A percentile compares a stretch with the other conserved stretches of the same genome.
Evolutionary conservation across 2,113 vertebrate genomes (phyloP).

Genomic region (Micromys minutus): DNA sequence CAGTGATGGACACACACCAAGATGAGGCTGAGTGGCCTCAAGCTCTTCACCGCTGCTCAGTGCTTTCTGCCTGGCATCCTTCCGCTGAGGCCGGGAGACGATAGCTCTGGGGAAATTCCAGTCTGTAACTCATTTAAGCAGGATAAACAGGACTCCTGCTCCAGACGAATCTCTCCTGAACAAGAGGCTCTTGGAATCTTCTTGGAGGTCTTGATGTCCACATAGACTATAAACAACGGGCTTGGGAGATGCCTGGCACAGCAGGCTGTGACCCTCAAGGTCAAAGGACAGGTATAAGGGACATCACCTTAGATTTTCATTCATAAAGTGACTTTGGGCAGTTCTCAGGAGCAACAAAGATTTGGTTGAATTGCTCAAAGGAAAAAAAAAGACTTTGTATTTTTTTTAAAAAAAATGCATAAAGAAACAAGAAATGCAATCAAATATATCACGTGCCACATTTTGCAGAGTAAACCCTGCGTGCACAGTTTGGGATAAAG

Average conservation of each 20-base stretch:
- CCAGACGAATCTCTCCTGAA: conserved; percentile 31
- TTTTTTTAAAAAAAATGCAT: background rate
- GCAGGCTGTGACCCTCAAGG: background rate
- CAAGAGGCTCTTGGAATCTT: background rate
- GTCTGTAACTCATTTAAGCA: conserved; percentile 53
- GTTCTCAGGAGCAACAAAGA: background rate
- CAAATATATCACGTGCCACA: background rate
- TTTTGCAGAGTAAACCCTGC: background rate
- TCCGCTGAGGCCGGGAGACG: background rate
- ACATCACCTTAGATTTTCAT: background rate
- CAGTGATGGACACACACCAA: background rate
- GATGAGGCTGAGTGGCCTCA: background rate
- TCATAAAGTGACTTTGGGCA: background rate
- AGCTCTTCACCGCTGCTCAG: background rate
- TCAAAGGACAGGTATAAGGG: background rate
- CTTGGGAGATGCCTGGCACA: background rate
- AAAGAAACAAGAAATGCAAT: background rate
- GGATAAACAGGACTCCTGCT: conserved; percentile 59
- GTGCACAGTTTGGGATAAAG: background rate
- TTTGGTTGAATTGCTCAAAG: background rate
- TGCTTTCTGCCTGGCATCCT: background rate
- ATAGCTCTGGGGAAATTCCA: conserved; percentile 70
- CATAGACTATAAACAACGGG: background rate
- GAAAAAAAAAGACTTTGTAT: too few species aligned
- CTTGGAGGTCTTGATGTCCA: background rate